Base-by-base conservation (phyloP, 2,888 invertebrate species). In the Nezara viridula region DNA sequence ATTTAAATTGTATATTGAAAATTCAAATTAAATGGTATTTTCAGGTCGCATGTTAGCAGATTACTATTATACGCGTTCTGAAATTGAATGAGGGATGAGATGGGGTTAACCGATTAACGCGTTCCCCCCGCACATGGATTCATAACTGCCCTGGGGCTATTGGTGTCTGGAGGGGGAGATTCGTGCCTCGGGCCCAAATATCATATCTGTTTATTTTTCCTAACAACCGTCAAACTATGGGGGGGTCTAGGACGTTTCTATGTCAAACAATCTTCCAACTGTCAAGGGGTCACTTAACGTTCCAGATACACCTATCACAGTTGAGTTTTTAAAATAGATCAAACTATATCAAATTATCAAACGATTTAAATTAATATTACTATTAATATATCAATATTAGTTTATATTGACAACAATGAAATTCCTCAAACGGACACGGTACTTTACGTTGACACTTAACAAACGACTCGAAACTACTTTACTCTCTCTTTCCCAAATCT, bases 81-180 rank as follows among this genome's bases (percentile, higher is more conserved):
- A 49, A 49, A 85, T 81, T 47, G 44, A 40, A 77, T 77, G 9
- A 40, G 77, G 77, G 40, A 81, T 40, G 81, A 47, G 44, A 47
- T 6, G 81, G 77, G 81, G 44, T 81, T 44, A 81, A 81, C 81
- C 81, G 44, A 81, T 81, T 81, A 81, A 24, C 14, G 24, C n/a
- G 44, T n/a, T 77, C 81, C 44, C 81, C 44, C 32, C 3, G 32
- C 50, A 24, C 24, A 86, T 55, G 32, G 24, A 50, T 86, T 55
- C 86, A 86, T 55, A 86, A 49, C 86, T 52, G 52, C 50, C 52
- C 86, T 21, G 0, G 37, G 50, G 50, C 40, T 86, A 86, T 86
- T 86, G 50, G 10, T 6, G 32, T 24, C 9, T 47, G 32, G n/a
- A 49, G 50, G 40, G 86, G 50, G n/a, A 24, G 32, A 4, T 49